Conservation (phyloP, 2,113 vertebrate genomes). For the Columbina picui region DNA sequence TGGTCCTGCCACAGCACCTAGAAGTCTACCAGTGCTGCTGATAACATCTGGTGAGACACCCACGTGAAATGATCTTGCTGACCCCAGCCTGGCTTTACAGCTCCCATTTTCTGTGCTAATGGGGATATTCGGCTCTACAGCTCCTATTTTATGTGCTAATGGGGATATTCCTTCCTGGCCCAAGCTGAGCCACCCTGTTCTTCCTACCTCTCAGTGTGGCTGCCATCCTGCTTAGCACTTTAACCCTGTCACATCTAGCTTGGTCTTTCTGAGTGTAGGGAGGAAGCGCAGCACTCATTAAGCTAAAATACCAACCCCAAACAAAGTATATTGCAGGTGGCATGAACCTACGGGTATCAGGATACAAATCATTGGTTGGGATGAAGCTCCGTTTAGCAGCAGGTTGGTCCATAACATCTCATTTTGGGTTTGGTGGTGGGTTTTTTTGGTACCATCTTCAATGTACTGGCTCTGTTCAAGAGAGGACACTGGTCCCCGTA, state of each 20-base stretch:
- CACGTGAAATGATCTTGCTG: neutral
- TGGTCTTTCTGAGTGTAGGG: neutral
- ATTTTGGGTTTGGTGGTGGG: neutral
- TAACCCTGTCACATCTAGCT: neutral
- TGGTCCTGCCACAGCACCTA: neutral
- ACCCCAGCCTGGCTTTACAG: fast-evolving
- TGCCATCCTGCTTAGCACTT: neutral
- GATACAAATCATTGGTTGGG: neutral
- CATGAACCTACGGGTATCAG: neutral
- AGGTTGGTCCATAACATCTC: neutral
- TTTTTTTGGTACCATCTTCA: neutral
- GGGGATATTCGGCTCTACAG: neutral
- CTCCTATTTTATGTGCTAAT: neutral
- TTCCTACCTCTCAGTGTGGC: fast-evolving
- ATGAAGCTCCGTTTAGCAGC: neutral
- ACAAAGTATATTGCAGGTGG: neutral
- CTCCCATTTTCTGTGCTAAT: neutral
- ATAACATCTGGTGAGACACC: neutral
- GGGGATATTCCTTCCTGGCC: neutral
- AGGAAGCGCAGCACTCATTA: neutral
- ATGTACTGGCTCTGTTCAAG: neutral
- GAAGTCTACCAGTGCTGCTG: neutral
- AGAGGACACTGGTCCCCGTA: neutral
- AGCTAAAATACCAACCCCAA: neutral
- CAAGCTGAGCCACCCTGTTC: neutral